Conservation (phyloP, 1,140 invertebrate species). For the Drosophila busckii region DNA sequence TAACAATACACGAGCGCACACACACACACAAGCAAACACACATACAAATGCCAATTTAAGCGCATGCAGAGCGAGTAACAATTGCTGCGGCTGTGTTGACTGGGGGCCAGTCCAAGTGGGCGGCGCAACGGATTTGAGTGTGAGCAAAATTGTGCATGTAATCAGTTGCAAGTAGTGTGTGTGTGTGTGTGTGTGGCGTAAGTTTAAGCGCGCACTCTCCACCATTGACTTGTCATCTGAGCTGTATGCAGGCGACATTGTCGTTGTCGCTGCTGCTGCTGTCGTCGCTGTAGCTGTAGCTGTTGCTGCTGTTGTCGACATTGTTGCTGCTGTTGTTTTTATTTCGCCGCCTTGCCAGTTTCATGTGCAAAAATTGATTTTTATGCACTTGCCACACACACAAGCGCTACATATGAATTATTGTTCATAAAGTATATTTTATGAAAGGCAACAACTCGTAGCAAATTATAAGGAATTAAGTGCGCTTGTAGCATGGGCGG, state of each 20-base stretch:
- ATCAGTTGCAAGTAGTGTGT: slow-evolving; percentile 62
- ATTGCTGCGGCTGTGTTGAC: slow-evolving; percentile 30
- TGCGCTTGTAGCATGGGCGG: slow-evolving; percentile 59
- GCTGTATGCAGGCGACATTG: slow-evolving; percentile 63
- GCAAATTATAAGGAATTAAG: slow-evolving; percentile 77
- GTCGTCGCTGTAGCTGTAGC: slow-evolving; percentile 18
- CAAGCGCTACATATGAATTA: slow-evolving; percentile 69
- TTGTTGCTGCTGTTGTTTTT: slow-evolving; percentile 67
- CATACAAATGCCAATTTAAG: slow-evolving; percentile 31
- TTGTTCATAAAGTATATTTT: slow-evolving; percentile 77
- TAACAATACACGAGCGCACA: slow-evolving; percentile 41
- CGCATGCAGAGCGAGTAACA: slow-evolving; percentile 27
- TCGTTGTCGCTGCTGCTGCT: slow-evolving; percentile 29
- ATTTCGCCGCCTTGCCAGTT: slow-evolving; percentile 63
- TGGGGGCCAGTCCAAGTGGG: neutral
- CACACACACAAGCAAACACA: neutral
- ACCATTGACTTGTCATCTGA: slow-evolving; percentile 58
- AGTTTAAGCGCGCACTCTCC: neutral
- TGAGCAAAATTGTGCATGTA: slow-evolving; percentile 74
- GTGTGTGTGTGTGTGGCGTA: neutral
- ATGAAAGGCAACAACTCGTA: slow-evolving; percentile 74
- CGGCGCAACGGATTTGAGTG: slow-evolving; percentile 22
- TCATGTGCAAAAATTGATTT: slow-evolving; percentile 76
- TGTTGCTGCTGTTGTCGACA: slow-evolving; percentile 31
- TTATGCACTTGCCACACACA: slow-evolving; percentile 66